Conservation (phyloP, 2,888 invertebrate genomes). For the Strigamia crassipes region DNA sequence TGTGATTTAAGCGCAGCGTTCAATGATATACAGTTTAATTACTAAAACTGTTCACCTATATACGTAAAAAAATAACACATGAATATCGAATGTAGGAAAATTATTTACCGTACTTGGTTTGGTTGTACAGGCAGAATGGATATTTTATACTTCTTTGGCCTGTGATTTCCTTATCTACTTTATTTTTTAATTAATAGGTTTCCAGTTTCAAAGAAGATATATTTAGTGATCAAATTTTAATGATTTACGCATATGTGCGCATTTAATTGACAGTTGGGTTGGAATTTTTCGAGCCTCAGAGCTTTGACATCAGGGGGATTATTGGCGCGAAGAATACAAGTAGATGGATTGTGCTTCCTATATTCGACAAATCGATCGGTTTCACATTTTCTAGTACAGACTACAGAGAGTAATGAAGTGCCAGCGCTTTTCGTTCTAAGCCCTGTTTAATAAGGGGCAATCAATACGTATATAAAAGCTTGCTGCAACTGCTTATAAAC, state of each 20-base stretch:
- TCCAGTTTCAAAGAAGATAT: background rate
- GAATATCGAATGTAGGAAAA: too few relatives aligned
- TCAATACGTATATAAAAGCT: slow-evolving; percentile 16
- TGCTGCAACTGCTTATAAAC: slow-evolving; percentile 20
- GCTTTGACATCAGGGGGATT: background rate
- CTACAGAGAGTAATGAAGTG: slow-evolving; percentile 34
- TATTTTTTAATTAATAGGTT: too few relatives aligned
- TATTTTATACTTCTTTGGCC: too few relatives aligned
- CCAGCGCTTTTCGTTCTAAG: slow-evolving; percentile 25
- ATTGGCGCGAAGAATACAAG: slow-evolving; percentile 24
- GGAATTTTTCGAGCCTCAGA: background rate
- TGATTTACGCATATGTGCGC: background rate
- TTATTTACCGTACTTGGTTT: too few relatives aligned
- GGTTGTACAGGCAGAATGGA: too few relatives aligned
- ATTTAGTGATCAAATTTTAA: background rate
- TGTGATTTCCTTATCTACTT: too few relatives aligned
- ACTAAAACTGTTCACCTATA: too few relatives aligned
- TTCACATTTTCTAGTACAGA: slow-evolving; percentile 13
- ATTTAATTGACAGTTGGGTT: background rate
- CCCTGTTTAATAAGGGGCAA: slow-evolving; percentile 33
- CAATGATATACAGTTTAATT: too few relatives aligned
- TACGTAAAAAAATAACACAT: too few relatives aligned
- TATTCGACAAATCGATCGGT: slow-evolving; percentile 34
- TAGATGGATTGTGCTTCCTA: background rate
- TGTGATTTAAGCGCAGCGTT: too few relatives aligned